Base-by-base conservation (phyloP, 2,113 vertebrate species). In the Dicaeum eximium region DNA sequence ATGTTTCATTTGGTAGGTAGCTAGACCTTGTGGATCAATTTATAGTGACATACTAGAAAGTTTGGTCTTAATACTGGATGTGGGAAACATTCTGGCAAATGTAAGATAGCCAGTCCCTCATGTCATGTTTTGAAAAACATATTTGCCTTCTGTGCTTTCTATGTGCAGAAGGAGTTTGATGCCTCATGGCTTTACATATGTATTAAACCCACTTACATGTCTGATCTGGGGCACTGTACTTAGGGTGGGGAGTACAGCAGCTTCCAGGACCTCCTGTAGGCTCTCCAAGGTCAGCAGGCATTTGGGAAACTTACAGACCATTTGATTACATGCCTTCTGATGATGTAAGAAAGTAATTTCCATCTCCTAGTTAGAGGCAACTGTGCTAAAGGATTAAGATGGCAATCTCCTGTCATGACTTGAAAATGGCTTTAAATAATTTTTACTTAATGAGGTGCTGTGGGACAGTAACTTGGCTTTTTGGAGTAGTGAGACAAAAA, bases 131-230 rank as follows among this genome's bases (percentile, higher is more conserved):
- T 72, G 23, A 67, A 81, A 89, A 42, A 9, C 1, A 0, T 10
- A 3, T 45, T 71, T 79, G 12, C 38, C 25, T 71, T 66, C 44
- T 53, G 3, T 73, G 24, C 10, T 85, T 80, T 61, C 13, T 25
- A 25, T 35, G 33, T 56, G 19, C 33, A 50, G 66, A n/a, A 48
- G 33, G 13, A 53, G 4, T 73, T 80, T 64, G 35, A 17, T 85
- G 50, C 37, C 18, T 47, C 6, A 5, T 37, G 35, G 33, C 33
- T 86, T 82, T 30, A 11, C 0, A 0, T 17, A 11, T 4, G 1
- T 23, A 25, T 50, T 72, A 58, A 80, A 62, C 22, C 8, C 20
- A 14, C 9, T 42, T 47, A 75, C 0, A 0, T 58, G 7, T 79
- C 42, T 88, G 70, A 12, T 88, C 5, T 62, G 25, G 35, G 62